A percentile compares a stretch with the other conserved stretches of the same genome.
These are phyloP conservation scores for Oncorhynchus masou DNA, from an alignment of 2,113 vertebrate species.

Conservation along the genomic window DNA sequence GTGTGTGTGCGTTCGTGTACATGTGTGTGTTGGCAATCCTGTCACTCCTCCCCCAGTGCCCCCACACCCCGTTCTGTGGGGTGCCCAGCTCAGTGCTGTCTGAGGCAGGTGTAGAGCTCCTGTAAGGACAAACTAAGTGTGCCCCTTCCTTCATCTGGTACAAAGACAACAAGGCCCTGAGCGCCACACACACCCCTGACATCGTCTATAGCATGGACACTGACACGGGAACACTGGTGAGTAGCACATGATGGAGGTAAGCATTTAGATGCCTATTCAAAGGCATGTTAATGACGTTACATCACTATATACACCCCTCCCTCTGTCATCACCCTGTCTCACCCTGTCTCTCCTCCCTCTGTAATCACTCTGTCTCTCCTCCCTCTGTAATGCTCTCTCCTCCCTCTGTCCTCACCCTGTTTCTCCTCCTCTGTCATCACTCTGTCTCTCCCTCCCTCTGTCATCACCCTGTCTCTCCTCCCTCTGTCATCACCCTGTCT, in stretches of 20 bases:
- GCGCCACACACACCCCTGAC: constrained; percentile 57
- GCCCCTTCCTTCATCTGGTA: constrained; percentile 87
- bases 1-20: neutral
- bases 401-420: too few relatives aligned
- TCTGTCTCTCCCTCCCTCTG: neutral
- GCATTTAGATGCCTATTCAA: too few relatives aligned
- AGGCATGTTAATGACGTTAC: too few relatives aligned
- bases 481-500: neutral
- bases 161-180: constrained; percentile 81
- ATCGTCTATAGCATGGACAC: constrained; percentile 79
- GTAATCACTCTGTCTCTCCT: too few relatives aligned
- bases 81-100: constrained; percentile 83
- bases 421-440: too few relatives aligned
- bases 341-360: too few relatives aligned
- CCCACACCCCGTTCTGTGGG: constrained; percentile 77
- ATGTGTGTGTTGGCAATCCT: neutral
- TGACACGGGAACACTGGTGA: constrained; percentile 85
- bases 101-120: constrained; percentile 81
- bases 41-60: constrained; percentile 74
- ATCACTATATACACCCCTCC: neutral
- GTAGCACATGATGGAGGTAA: constrained; percentile 17
- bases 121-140: constrained; percentile 86
- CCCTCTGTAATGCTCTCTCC: neutral
- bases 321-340: neutral
- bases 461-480: neutral